Base-by-base conservation (phyloP, 2,113 vertebrate species). In the Eretmochelys imbricata region DNA sequence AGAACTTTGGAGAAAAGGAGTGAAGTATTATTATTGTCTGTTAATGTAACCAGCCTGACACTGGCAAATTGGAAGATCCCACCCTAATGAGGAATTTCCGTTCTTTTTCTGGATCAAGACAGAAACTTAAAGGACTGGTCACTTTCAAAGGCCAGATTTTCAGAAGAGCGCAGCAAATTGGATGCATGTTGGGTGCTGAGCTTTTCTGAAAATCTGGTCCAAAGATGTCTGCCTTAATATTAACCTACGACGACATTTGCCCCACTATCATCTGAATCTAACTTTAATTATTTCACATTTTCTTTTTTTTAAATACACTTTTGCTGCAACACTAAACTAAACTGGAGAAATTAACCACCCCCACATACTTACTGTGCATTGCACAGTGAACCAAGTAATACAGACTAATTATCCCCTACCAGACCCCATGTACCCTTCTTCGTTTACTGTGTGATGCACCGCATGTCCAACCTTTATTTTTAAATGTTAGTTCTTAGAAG, bases 171-270 rank as follows among this genome's bases (percentile, higher is more conserved):
- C 13, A 19, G 35, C 7, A 10, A 84, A 59, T 50, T 29, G 19
- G 22, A 27, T 49, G 55, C 46, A 20, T 35, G 42, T 84, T 9
- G 8, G 5, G 22, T 31, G 17, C 46, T 49, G 57, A 31, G 7
- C 5, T 76, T 1, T 20, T 76, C 19, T 75, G 9, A 65, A 62
- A 86, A n/a, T 35, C 83, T 62, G 75, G 0, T 16, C 10, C 24
- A 46, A 25, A 51, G 75, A 13, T 6, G 0, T 0, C 38, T 48
- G 19, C 59, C 1, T 0, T 51, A 8, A 10, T 4, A 24, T 59
- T 12, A 46, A 29, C 29, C 46, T 69, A 55, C 24, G 29, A 42
- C 24, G 17, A 14, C 49, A 48, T 22, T 0, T 2, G 59, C 42
- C 22, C 3, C 42, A 12, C 22, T 35, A 35, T 55, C 0, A 1